Percentiles rank a stretch among this genome's conserved stretches.
Conservation (phyloP, 1,140 invertebrate genomes). For the Tetramorium alpestre region DNA sequence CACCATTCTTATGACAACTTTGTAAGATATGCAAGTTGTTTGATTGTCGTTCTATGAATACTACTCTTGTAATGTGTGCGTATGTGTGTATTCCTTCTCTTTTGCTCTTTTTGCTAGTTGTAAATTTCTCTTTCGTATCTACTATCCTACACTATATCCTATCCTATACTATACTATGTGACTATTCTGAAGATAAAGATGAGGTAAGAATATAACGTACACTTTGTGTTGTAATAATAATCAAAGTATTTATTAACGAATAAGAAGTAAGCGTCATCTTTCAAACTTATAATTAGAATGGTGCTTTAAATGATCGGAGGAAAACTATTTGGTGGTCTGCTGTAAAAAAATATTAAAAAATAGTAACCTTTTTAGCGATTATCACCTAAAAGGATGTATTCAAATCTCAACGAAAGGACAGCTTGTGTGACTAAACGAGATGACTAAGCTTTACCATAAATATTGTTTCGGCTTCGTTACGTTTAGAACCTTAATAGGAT, state of each 20-base stretch:
- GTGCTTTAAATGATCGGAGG: neutral
- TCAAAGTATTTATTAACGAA: neutral
- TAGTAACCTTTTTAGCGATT: neutral
- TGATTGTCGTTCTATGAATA: neutral
- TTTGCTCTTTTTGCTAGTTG: neutral
- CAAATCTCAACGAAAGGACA: neutral
- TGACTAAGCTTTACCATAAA: constrained; percentile 21
- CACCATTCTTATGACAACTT: neutral
- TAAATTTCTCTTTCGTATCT: neutral
- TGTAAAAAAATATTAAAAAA: neutral
- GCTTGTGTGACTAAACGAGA: constrained; percentile 1
- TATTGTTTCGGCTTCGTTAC: constrained; percentile 34
- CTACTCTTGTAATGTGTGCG: too few relatives aligned
- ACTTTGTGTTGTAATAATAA: neutral
- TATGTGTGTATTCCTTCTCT: neutral
- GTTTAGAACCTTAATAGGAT: constrained; percentile 2
- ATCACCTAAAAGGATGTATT: constrained; percentile 3
- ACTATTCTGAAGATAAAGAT: neutral
- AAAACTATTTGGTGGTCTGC: neutral
- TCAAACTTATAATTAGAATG: neutral
- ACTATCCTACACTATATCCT: too few relatives aligned
- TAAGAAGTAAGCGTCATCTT: neutral
- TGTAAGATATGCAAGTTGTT: neutral
- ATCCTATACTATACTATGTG: too few relatives aligned
- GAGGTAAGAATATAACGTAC: neutral